Conservation (phyloP, 2,888 invertebrate species). For the Antheraea assamensis region DNA sequence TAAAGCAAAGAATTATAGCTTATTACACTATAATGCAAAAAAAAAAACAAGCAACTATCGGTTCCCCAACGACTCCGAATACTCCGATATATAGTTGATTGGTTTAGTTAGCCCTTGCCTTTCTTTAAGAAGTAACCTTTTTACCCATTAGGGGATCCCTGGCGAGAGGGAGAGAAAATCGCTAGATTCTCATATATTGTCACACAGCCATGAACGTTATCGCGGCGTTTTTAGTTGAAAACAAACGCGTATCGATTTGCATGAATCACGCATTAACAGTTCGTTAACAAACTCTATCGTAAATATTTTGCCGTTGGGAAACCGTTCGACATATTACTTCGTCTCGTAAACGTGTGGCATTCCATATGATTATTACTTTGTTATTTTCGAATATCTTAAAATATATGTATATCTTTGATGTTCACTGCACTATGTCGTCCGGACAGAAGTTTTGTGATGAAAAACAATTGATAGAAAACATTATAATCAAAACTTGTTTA, state of each 20-base stretch:
- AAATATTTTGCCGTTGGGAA: constrained; percentile 68
- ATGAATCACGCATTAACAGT: constrained; percentile 69
- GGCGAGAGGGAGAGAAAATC: neutral
- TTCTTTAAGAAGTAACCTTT: too few species aligned
- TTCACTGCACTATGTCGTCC: neutral
- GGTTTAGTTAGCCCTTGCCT: too few species aligned
- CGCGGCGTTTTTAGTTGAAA: constrained; percentile 57
- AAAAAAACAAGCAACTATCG: too few species aligned
- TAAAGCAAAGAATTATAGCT: too few species aligned
- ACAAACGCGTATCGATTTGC: constrained; percentile 68
- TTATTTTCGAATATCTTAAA: neutral
- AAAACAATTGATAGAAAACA: too few species aligned
- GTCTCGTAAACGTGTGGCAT: constrained; percentile 18
- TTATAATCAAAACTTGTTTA: too few species aligned
- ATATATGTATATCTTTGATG: neutral
- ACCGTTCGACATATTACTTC: constrained; percentile 28
- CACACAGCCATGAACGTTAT: constrained; percentile 31
- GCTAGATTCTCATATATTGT: constrained; percentile 15
- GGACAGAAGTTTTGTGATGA: too few species aligned
- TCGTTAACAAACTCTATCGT: constrained; percentile 69
- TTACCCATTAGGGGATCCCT: too few species aligned
- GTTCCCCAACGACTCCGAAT: too few species aligned
- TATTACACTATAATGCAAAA: too few species aligned
- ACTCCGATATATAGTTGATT: too few species aligned
- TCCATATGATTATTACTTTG: constrained; percentile 23